Evolutionary conservation across 2,888 invertebrate species (phyloP).

Genomic region (Chelonus formosanus): DNA sequence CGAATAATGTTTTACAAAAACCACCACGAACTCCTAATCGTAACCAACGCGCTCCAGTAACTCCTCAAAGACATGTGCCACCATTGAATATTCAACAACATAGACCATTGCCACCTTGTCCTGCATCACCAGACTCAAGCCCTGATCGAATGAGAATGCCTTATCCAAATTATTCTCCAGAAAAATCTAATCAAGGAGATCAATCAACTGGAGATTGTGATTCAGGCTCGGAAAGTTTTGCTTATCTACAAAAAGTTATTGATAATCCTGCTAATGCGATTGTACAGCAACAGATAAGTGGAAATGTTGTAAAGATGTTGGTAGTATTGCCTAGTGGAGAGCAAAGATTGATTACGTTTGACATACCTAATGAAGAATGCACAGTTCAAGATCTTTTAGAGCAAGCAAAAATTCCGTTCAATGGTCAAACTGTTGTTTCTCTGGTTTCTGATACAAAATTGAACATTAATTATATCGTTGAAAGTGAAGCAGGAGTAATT

Average conservation of each 20-base stretch:
- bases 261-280: conserved; percentile 55
- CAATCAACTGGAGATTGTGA: conserved; percentile 41
- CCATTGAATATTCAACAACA: conserved; percentile 18
- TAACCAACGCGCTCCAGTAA: conserved; percentile 24
- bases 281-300: conserved; percentile 58
- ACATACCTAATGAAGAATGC: conserved; percentile 82
- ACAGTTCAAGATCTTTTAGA: conserved; percentile 83
- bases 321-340: conserved; percentile 80
- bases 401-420: conserved; percentile 79
- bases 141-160: conserved; percentile 37
- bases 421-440: conserved; percentile 76
- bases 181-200: conserved; percentile 31
- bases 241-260: conserved; percentile 57
- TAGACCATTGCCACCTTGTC: conserved; percentile 17
- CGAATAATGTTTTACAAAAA: conserved; percentile 33
- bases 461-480: conserved; percentile 83
- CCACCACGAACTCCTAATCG: conserved; percentile 16
- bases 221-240: conserved; percentile 48
- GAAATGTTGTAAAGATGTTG: conserved; percentile 79
- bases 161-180: conserved; percentile 35
- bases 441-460: conserved; percentile 78
- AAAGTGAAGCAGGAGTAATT: conserved; percentile 68
- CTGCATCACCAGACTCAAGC: conserved; percentile 12
- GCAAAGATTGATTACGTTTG: conserved; percentile 83
- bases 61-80: conserved; percentile 12